phyloP scores from a whole-genome alignment of 1,140 invertebrate species.

The Eulimnadia texana region DNA sequence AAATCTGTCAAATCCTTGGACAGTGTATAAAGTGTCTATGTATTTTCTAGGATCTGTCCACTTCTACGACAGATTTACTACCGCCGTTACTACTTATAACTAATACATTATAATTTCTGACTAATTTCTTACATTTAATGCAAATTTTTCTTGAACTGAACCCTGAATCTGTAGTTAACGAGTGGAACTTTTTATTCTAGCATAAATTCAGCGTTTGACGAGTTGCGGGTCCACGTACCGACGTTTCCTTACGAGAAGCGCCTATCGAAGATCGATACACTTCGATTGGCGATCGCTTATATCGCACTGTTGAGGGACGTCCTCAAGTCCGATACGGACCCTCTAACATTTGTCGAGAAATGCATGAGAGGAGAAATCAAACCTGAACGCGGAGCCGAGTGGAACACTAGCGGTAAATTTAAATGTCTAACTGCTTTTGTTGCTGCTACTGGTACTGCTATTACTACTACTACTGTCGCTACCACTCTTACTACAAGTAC shows the following conservation, averaged over 20 bases:
- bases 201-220: conserved; percentile 97
- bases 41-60: too few relatives aligned
- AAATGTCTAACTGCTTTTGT: conserved; percentile 7
- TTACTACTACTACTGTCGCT: too few relatives aligned
- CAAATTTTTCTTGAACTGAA: too few relatives aligned
- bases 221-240: conserved; percentile 83
- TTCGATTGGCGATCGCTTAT: conserved; percentile 89
- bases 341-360: conserved; percentile 82
- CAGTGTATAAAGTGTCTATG: too few relatives aligned
- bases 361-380: conserved; percentile 76
- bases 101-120: too few relatives aligned
- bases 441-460: background rate
- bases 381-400: conserved; percentile 61
- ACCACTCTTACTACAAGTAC: too few relatives aligned
- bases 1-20: too few relatives aligned
- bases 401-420: conserved; percentile 86
- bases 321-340: conserved; percentile 76
- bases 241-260: conserved; percentile 98
- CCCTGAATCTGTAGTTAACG: too few relatives aligned
- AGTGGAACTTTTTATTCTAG: conserved; percentile 35
- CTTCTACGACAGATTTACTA: too few relatives aligned
- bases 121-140: too few relatives aligned
- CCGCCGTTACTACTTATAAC: too few relatives aligned
- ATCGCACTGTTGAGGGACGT: conserved; percentile 85
- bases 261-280: conserved; percentile 91